Base-by-base conservation (phyloP, 1,140 invertebrate genomes). In the Centruroides vittatus region DNA sequence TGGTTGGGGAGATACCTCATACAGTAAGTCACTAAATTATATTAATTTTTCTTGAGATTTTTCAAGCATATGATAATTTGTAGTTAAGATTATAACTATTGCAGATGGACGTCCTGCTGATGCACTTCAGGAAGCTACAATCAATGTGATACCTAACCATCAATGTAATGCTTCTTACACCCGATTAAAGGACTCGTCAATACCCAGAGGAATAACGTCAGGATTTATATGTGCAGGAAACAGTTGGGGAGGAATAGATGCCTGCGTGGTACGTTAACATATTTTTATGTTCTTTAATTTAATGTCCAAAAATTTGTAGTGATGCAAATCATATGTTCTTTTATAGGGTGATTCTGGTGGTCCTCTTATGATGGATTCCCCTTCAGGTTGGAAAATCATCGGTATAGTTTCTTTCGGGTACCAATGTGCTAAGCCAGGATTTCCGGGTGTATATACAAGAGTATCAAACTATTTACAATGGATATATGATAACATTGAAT, bases 321-420 rank as follows among this genome's bases (percentile, higher is more conserved):
- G 23, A 23, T 23, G 23, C 23, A 23, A 23, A 23, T 23, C 23
- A 41, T 41, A 3, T 41, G 41, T 41, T 41, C 8, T 41, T 53
- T 10, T 68, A 88, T 23, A 23, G 85, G 85, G 86, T 46, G 87
- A 91, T 72, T 89, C 85, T 41, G 89, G 89, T 36, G 88, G 89
- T 23, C 89, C 89, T 0, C 71, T 93, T 12, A 78, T 86, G 67
- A 76, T 82, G 61, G 34, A 23, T 53, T n/a, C 23, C 9, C 12
- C 54, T 8, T 88, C 88, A 5, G 75, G 88, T 36, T 94, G 91
- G 90, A 89, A 85, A 70, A 78, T 94, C 34, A 88, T 88, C 55
- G 88, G 92, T 6, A 89, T 95, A 12, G 91, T 95, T 3, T 93
- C 89, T 9, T 92, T 91, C 5, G 92, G 91, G 6, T 94, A 93